Percentiles rank a stretch among this genome's conserved stretches.
Conservation (phyloP, 1,140 invertebrate species). For the Trissolcus basalis region DNA sequence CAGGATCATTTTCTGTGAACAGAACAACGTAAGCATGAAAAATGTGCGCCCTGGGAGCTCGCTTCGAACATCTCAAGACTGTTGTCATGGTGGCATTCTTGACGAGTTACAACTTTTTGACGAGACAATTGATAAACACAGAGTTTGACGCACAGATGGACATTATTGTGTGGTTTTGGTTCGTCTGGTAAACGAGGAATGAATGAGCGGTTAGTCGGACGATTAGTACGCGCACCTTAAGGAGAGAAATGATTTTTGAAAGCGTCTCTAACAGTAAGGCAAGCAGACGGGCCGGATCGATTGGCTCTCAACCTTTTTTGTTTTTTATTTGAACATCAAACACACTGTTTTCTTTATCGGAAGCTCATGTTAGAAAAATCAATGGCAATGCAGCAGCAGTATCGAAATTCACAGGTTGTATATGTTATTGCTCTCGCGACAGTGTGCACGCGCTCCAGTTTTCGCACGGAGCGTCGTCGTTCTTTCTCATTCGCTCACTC, state of each 20-base stretch:
- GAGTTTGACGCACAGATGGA: constrained; percentile 1
- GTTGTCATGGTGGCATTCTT: not conserved
- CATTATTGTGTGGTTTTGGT: too few relatives aligned
- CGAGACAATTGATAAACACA: constrained; percentile 3
- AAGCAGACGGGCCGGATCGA: constrained; percentile 42
- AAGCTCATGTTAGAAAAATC: constrained; percentile 38
- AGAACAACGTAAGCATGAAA: constrained; percentile 75
- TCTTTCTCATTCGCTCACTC: constrained; percentile 8
- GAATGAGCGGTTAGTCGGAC: constrained; percentile 33
- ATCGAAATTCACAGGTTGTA: constrained; percentile 33
- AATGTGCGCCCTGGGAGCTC: not conserved
- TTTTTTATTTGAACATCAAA: constrained; percentile 24
- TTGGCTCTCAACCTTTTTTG: constrained; percentile 31
- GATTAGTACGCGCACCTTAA: constrained; percentile 21
- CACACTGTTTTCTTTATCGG: constrained; percentile 24
- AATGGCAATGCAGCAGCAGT: constrained; percentile 25
- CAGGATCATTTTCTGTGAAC: constrained; percentile 90
- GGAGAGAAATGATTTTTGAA: constrained; percentile 30
- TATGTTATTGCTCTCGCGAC: constrained; percentile 42
- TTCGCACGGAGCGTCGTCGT: constrained; percentile 38
- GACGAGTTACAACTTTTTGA: not conserved
- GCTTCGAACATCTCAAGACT: not conserved
- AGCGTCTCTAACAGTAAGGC: constrained; percentile 41
- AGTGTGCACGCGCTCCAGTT: constrained; percentile 28
- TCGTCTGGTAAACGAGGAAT: not conserved